Evolutionary conservation across 1,140 invertebrate species (phyloP).

Genomic region (Neodiprion pinetum): DNA sequence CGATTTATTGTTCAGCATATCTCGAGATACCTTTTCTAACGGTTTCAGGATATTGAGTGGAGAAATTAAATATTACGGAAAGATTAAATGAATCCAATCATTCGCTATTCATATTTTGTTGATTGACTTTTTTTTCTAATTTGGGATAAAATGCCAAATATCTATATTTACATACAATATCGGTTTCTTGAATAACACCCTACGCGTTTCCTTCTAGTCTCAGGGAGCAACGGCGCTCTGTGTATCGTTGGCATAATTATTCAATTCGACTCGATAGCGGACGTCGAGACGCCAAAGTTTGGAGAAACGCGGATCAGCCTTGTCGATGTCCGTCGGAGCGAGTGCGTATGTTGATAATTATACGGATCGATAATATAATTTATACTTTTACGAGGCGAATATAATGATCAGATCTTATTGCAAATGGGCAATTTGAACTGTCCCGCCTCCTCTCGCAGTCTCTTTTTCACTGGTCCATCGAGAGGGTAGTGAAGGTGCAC

Average conservation of each 20-base stretch:
- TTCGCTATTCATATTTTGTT: background rate
- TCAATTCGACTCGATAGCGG: background rate
- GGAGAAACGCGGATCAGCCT: background rate
- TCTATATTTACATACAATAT: background rate
- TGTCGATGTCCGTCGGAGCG: background rate
- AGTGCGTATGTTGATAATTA: background rate
- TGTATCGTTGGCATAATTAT: background rate
- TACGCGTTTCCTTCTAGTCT: background rate
- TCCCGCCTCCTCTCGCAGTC: background rate
- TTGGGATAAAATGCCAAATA: too few relatives aligned
- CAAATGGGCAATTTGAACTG: background rate
- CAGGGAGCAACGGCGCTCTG: background rate
- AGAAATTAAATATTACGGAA: too few relatives aligned
- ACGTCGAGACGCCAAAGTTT: background rate
- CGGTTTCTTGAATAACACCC: background rate
- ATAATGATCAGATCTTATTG: background rate
- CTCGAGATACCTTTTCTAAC: background rate
- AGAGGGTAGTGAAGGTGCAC: background rate
- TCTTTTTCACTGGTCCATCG: background rate
- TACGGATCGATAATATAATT: background rate
- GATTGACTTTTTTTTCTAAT: too few relatives aligned
- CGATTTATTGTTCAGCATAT: too few relatives aligned
- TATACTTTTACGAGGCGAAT: background rate
- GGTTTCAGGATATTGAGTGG: background rate
- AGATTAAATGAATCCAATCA: background rate